phyloP scores from a whole-genome alignment of 2,888 invertebrate species.

The Iphiclides podalirius region DNA sequence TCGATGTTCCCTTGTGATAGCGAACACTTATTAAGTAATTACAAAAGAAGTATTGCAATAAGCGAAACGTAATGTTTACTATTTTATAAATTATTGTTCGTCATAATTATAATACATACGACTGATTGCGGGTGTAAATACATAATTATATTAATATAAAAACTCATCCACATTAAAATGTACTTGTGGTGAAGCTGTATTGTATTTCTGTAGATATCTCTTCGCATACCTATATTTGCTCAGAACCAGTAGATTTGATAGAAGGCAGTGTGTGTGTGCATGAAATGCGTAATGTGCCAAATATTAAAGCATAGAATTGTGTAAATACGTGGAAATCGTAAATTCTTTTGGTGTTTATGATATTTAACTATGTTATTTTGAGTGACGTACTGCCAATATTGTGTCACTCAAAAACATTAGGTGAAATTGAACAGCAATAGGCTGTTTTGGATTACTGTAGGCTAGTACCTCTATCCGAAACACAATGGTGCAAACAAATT shows the following conservation, averaged over 20 bases:
- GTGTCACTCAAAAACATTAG: slow-evolving; percentile 32
- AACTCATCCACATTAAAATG: slow-evolving; percentile 65
- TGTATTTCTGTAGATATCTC: slow-evolving; percentile 67
- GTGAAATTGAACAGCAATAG: slow-evolving; percentile 2
- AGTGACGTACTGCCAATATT: slow-evolving; percentile 47
- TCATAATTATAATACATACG: slow-evolving; percentile 74
- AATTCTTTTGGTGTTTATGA: slow-evolving; percentile 46
- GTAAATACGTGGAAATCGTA: slow-evolving; percentile 52
- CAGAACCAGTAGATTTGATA: slow-evolving; percentile 64
- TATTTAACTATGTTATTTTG: slow-evolving; percentile 37
- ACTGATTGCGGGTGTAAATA: slow-evolving; percentile 79
- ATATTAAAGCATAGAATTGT: slow-evolving; percentile 59
- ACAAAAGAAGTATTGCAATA: slow-evolving; percentile 24
- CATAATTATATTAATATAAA: slow-evolving; percentile 68
- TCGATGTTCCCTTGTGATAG: slow-evolving; percentile 23
- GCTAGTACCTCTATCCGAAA: not conserved
- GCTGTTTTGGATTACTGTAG: not conserved
- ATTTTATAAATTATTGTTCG: slow-evolving; percentile 54
- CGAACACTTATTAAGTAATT: slow-evolving; percentile 15
- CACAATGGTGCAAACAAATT: slow-evolving; percentile 5
- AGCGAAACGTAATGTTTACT: slow-evolving; percentile 25
- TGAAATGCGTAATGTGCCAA: slow-evolving; percentile 75
- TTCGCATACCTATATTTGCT: slow-evolving; percentile 79
- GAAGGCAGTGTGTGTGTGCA: slow-evolving; percentile 56
- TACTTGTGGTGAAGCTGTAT: slow-evolving; percentile 54